Percentiles rank a stretch among this genome's conserved stretches.
phyloP scores from a whole-genome alignment of 2,888 invertebrate species.

The Esperia sulphurella region DNA sequence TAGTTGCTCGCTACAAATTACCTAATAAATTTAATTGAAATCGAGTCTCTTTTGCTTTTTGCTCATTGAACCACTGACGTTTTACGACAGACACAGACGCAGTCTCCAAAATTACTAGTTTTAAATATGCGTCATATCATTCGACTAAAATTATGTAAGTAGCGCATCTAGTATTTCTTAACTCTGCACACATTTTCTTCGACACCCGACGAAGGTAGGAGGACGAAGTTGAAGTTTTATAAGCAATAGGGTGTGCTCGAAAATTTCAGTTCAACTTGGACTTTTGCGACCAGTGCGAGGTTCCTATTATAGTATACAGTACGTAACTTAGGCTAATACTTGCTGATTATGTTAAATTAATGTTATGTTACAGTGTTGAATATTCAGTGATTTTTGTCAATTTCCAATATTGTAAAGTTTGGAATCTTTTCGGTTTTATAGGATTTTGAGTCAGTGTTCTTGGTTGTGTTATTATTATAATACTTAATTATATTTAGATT shows the following conservation, averaged over 20 bases:
- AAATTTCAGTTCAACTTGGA: slow-evolving; percentile 13
- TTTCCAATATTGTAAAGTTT: neutral
- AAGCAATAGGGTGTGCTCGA: slow-evolving; percentile 12
- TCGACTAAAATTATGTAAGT: neutral
- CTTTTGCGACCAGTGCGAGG: slow-evolving; percentile 4
- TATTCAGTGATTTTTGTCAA: neutral
- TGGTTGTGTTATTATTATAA: too few relatives aligned
- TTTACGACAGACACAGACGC: too few relatives aligned
- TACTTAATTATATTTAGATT: too few relatives aligned
- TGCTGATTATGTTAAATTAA: neutral
- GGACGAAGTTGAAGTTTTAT: slow-evolving; percentile 13
- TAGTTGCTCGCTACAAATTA: too few relatives aligned
- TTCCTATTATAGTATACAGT: neutral
- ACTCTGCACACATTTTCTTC: slow-evolving; percentile 3
- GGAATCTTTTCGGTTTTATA: too few relatives aligned
- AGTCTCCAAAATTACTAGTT: too few relatives aligned
- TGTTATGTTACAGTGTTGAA: neutral
- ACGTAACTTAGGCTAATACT: slow-evolving; percentile 2
- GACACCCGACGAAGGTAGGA: slow-evolving; percentile 6
- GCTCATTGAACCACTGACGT: too few relatives aligned
- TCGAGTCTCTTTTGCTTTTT: too few relatives aligned
- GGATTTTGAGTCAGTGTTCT: too few relatives aligned
- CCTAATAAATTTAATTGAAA: too few relatives aligned
- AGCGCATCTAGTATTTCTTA: neutral
- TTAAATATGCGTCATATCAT: neutral